A percentile compares a stretch with the other conserved stretches of the same genome.
phyloP scores from a whole-genome alignment of 1,140 invertebrate species.

The Agrilus planipennis region DNA sequence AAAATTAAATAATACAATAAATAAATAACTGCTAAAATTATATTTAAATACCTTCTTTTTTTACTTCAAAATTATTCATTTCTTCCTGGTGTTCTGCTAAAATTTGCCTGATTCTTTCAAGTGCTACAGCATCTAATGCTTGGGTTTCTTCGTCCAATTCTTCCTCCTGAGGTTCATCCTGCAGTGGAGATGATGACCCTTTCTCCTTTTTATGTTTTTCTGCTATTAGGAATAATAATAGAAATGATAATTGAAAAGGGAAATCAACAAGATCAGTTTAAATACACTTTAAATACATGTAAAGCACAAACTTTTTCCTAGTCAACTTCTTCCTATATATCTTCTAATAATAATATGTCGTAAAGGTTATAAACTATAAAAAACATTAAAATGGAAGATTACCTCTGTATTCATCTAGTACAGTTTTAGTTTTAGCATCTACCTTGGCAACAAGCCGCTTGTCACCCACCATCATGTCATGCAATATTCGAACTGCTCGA shows the following conservation, averaged over 20 bases:
- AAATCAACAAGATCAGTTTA: too few relatives aligned
- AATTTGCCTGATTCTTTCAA: conserved; percentile 64
- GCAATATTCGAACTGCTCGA: conserved; percentile 83
- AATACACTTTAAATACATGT: too few relatives aligned
- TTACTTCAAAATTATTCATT: conserved; percentile 53
- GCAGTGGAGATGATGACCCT: conserved; percentile 45
- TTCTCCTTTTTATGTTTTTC: conserved; percentile 46
- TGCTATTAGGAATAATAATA: conserved; percentile 36
- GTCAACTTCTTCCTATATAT: too few relatives aligned
- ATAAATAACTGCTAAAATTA: neutral
- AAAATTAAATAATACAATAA: conserved; percentile 1
- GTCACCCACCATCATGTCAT: conserved; percentile 87
- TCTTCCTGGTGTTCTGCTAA: conserved; percentile 72
- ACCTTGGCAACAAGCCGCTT: conserved; percentile 93
- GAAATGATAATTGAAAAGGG: too few relatives aligned
- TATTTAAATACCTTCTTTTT: conserved; percentile 35
- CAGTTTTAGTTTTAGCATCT: conserved; percentile 93
- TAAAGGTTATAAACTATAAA: too few relatives aligned
- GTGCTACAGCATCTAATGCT: conserved; percentile 56
- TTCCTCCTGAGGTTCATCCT: conserved; percentile 52
- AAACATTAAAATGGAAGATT: too few relatives aligned
- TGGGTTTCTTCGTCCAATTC: conserved; percentile 73
- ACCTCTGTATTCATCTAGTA: conserved; percentile 89
- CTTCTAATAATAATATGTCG: too few relatives aligned
- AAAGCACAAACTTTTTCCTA: too few relatives aligned